Conservation (phyloP, 2,113 vertebrate species). For the Asarcornis scutulata region DNA sequence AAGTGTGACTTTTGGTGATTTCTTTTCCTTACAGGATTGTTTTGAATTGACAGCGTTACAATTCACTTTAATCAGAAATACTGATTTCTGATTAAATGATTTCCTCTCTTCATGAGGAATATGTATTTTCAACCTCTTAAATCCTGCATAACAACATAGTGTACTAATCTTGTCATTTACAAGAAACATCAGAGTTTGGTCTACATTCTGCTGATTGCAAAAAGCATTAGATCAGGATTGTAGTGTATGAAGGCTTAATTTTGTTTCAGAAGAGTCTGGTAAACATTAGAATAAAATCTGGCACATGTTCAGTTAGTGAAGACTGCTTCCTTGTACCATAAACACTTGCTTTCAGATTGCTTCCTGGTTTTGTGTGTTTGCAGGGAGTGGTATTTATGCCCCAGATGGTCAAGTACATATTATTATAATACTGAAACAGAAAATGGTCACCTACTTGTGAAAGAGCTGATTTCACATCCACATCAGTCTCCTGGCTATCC, state of each 20-base stretch:
- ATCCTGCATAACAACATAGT: background rate
- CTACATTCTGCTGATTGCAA: background rate
- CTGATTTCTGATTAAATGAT: background rate
- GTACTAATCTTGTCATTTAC: background rate
- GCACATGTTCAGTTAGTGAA: background rate
- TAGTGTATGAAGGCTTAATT: background rate
- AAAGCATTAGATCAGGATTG: background rate
- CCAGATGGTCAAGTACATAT: background rate
- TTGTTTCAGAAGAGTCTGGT: background rate
- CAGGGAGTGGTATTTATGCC: constrained; percentile 61
- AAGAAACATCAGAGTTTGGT: background rate
- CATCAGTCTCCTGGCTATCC: background rate
- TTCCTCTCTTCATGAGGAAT: background rate
- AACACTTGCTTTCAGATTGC: background rate
- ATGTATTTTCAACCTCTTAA: background rate
- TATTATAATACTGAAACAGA: constrained; percentile 61
- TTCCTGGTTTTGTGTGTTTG: background rate
- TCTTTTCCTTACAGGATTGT: background rate
- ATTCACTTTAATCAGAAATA: background rate
- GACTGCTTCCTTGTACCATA: background rate
- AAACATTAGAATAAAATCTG: background rate
- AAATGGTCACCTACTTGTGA: constrained; percentile 54
- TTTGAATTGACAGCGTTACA: background rate
- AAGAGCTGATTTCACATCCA: background rate
- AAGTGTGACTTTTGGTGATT: background rate